A percentile compares a stretch with the other conserved stretches of the same genome.
These are phyloP conservation scores for Hemicentrotus pulcherrimus DNA, from an alignment of 35 echinoderm and acorn worm genomes.

Conservation along the genomic window DNA sequence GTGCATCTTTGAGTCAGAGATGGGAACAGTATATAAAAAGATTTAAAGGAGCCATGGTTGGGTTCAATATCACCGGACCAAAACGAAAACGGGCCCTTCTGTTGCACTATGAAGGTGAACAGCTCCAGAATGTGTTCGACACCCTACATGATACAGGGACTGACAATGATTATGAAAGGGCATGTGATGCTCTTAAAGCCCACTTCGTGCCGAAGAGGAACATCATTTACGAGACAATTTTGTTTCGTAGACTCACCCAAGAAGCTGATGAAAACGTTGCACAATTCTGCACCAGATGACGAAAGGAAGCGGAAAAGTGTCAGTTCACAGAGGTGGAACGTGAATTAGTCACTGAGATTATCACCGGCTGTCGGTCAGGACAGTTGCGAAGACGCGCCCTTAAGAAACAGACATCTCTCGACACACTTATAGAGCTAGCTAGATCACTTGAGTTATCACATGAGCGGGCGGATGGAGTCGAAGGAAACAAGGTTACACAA, in stretches of 20 bases:
- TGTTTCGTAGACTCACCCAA: conserved; percentile 69
- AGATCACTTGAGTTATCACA: conserved; percentile 44
- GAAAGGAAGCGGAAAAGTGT: conserved; percentile 65
- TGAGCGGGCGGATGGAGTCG: conserved; percentile 16
- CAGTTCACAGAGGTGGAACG: conserved; percentile 58
- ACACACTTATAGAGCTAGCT: neutral
- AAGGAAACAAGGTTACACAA: neutral
- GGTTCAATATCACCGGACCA: conserved; percentile 57
- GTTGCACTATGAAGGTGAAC: conserved; percentile 60
- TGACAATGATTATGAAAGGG: conserved; percentile 53
- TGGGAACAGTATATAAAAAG: conserved; percentile 59
- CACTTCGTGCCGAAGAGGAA: conserved; percentile 59
- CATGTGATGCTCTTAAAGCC: conserved; percentile 15
- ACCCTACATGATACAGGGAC: conserved; percentile 56
- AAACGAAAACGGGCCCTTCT: conserved; percentile 61
- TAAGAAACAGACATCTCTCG: conserved; percentile 18
- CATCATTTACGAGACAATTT: conserved; percentile 60
- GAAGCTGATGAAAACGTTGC: conserved; percentile 65
- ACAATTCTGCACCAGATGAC: conserved; percentile 59
- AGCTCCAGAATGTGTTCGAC: conserved; percentile 57
- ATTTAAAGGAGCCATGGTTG: conserved; percentile 68
- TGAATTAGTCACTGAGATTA: conserved; percentile 70
- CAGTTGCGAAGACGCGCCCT: conserved; percentile 55
- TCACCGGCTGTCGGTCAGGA: conserved; percentile 53
- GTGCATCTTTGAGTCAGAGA: neutral